A percentile compares a stretch with the other conserved stretches of the same genome.
phyloP scores from a whole-genome alignment of 2,113 vertebrate genomes.

The Halcyon senegalensis region DNA sequence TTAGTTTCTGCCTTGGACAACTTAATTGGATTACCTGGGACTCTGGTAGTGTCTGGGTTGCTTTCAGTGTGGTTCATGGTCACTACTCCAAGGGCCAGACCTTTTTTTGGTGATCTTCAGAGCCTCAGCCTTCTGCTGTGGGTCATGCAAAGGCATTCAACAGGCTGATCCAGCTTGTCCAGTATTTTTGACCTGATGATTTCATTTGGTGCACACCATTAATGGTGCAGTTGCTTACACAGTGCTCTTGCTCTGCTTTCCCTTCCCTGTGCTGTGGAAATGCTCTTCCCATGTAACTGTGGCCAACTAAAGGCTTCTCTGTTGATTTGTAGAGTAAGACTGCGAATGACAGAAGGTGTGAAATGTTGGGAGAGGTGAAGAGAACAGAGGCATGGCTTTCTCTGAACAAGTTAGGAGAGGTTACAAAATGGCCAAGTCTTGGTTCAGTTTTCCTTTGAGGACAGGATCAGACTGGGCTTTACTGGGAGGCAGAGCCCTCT shows the following conservation, averaged over 20 bases:
- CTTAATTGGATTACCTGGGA: not conserved
- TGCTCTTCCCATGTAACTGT: not conserved
- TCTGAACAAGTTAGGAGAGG: not conserved
- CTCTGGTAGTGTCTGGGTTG: not conserved
- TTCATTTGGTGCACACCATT: not conserved
- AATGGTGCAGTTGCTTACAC: not conserved
- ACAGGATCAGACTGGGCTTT: not conserved
- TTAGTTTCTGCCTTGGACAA: not conserved
- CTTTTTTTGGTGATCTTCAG: not conserved
- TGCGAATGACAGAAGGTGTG: not conserved
- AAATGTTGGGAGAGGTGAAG: not conserved
- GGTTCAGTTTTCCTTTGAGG: not conserved
- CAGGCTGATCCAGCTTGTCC: not conserved
- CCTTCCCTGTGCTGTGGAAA: not conserved
- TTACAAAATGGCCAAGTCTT: not conserved
- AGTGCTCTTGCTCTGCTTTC: not conserved
- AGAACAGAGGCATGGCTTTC: not conserved
- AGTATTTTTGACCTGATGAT: fast-evolving
- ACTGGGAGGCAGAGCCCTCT: not conserved
- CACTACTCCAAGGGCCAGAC: not conserved
- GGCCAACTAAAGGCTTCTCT: not conserved
- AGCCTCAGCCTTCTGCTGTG: not conserved
- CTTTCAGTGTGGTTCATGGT: not conserved
- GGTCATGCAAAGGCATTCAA: not conserved
- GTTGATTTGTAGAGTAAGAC: not conserved